Evolutionary conservation across 2,113 vertebrate species (phyloP), one percentile per base, ranked within the genome.

Genomic region (Solea senegalensis): DNA sequence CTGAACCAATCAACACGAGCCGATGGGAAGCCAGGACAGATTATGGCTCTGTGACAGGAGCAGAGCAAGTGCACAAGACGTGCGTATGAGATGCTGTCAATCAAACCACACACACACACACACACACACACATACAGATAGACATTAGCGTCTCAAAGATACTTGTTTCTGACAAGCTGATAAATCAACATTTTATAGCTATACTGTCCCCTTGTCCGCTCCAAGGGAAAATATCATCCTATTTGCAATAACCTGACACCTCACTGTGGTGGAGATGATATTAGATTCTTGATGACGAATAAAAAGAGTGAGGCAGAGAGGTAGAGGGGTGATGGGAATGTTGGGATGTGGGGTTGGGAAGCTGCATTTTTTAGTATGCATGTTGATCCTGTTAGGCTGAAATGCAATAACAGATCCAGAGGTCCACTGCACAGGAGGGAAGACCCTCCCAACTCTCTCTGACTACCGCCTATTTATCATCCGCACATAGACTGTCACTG

Each of bases 401-500:
- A 92, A 92, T 90, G 89, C 88, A 92, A 93, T 93, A 92, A 93
- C 82, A 89, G 81, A 86, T 74, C 78, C 62, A 81, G 86, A 80
- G 90, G 88, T 88, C 88, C 81, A 76, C 84, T 84, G 74, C 78
- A 57, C 72, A 50, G 84, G 83, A 92, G 72, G 77, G 84, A 92
- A 89, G 87, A 85, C 85, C 88, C 69, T 80, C 86, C 80, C 89
- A 90, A 92, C 86, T 89, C 87, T 88, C 86, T 90, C 82, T 86
- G 91, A 93, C 88, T 87, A 80, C 55, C 85, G 84, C 88, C 90
- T 93, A 94, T 94, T 93, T 91, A 94, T 94, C 93, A 94, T 93
- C 83, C 60, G 39, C 73, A 79, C 88, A 90, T 90, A 87, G 86
- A 92, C 93, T 92, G 93, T 92, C 89, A 82, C 86, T 81, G 86